A percentile compares a stretch with the other conserved stretches of the same genome.
These are phyloP conservation scores for Polydrusus pterygomalis DNA, from an alignment of 2,888 invertebrate genomes.

Conservation along the genomic window DNA sequence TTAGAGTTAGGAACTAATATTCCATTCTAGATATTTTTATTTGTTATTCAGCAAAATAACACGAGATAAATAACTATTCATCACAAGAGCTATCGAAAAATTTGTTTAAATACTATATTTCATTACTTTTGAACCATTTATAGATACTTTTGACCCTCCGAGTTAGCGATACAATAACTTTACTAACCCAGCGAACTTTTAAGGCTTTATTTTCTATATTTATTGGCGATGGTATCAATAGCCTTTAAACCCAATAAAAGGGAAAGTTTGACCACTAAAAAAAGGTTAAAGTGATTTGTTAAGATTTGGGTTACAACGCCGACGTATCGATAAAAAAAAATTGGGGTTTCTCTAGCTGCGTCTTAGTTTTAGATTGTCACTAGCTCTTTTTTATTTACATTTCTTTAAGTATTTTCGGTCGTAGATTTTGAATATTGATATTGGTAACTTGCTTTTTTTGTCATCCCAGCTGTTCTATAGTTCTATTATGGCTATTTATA, in stretches of 20 bases:
- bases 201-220: constrained; percentile 25
- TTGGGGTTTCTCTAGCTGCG: not conserved
- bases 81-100: too few species aligned
- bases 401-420: too few species aligned
- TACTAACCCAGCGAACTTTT: constrained; percentile 8
- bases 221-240: constrained; percentile 41
- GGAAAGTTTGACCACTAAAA: constrained; percentile 40
- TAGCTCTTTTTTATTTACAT: too few species aligned
- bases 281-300: constrained; percentile 44
- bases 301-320: constrained; percentile 13
- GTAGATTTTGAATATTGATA: too few species aligned
- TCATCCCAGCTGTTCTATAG: too few species aligned
- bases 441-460: too few species aligned
- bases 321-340: constrained; percentile 15
- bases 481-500: too few species aligned
- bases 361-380: constrained; percentile 1
- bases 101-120: not conserved
- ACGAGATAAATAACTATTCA: too few species aligned
- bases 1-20: too few species aligned
- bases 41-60: too few species aligned
- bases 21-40: too few species aligned
- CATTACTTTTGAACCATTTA: not conserved
- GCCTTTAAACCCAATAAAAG: constrained; percentile 30
- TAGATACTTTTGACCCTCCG: not conserved
- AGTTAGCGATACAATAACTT: constrained; percentile 15